Conservation (phyloP, 2,113 vertebrate genomes). For the Silurus meridionalis region DNA sequence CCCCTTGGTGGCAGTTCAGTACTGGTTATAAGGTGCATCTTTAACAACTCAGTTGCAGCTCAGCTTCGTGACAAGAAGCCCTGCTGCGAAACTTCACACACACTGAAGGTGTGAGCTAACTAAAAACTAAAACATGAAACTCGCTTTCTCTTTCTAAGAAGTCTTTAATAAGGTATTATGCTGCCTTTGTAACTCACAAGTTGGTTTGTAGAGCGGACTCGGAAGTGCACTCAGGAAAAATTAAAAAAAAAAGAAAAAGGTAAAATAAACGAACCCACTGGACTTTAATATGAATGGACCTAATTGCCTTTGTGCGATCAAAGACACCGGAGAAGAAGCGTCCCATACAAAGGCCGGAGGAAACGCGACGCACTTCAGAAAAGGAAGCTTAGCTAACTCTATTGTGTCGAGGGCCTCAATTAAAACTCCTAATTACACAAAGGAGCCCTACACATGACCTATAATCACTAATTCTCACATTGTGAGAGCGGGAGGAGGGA, state of each 20-base stretch:
- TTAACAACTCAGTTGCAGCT: background rate
- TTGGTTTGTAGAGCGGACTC: too few relatives aligned
- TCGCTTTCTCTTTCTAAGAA: background rate
- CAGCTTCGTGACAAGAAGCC: slow-evolving; percentile 5
- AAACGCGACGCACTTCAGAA: slow-evolving; percentile 58
- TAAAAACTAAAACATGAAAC: background rate
- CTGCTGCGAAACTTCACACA: slow-evolving; percentile 10
- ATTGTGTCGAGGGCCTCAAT: slow-evolving; percentile 68
- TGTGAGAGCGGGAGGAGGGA: slow-evolving; percentile 48
- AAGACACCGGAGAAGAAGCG: slow-evolving; percentile 55
- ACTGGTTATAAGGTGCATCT: background rate
- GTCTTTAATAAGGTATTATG: background rate
- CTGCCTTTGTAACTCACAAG: background rate
- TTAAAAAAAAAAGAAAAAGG: slow-evolving; percentile 60
- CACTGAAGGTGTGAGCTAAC: background rate
- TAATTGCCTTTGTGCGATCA: slow-evolving; percentile 71
- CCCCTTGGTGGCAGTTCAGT: slow-evolving; percentile 11
- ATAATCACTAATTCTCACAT: slow-evolving; percentile 62
- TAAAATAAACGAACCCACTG: slow-evolving; percentile 51
- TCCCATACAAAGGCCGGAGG: slow-evolving; percentile 55
- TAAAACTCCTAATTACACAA: slow-evolving; percentile 73
- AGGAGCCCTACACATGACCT: slow-evolving; percentile 66
- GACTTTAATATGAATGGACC: slow-evolving; percentile 60
- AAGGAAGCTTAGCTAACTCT: slow-evolving; percentile 66
- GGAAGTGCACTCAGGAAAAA: slow-evolving; percentile 34